A percentile compares a stretch with the other conserved stretches of the same genome.
phyloP scores from a whole-genome alignment of 2,113 vertebrate species.

The Crotalus helleri region DNA sequence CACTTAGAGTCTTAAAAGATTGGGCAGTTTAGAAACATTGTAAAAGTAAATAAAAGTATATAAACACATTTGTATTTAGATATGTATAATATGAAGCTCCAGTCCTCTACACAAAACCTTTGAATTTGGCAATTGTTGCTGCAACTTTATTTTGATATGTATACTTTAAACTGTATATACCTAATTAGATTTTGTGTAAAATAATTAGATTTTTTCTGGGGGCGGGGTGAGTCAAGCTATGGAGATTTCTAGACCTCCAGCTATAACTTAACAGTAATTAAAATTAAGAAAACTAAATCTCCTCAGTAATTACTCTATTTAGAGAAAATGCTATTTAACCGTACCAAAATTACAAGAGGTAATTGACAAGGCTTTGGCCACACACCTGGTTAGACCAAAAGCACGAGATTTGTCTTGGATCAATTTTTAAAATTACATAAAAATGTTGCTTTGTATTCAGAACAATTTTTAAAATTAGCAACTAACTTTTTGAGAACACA shows the following conservation, averaged over 20 bases:
- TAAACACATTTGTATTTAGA: neutral
- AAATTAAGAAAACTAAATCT: neutral
- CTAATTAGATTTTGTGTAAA: neutral
- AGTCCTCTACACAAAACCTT: neutral
- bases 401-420: neutral
- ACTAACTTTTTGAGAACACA: neutral
- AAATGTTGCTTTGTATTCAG: conserved; percentile 2
- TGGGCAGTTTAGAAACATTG: neutral
- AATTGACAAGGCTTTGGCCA: conserved; percentile 10
- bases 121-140: neutral
- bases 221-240: neutral
- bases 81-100: neutral
- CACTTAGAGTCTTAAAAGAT: neutral
- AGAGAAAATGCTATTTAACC: conserved; percentile 8
- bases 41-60: neutral
- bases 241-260: neutral
- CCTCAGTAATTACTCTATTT: neutral
- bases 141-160: neutral
- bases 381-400: conserved; percentile 6
- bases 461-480: conserved; percentile 3
- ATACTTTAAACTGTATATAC: neutral
- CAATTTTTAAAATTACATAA: neutral
- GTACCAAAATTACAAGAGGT: conserved; percentile 5
- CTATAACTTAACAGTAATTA: conserved; percentile 11
- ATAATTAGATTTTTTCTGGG: neutral